These are phyloP conservation scores for Ennomos erosarius DNA, from an alignment of 2,888 invertebrate species.

Conservation along the genomic window DNA sequence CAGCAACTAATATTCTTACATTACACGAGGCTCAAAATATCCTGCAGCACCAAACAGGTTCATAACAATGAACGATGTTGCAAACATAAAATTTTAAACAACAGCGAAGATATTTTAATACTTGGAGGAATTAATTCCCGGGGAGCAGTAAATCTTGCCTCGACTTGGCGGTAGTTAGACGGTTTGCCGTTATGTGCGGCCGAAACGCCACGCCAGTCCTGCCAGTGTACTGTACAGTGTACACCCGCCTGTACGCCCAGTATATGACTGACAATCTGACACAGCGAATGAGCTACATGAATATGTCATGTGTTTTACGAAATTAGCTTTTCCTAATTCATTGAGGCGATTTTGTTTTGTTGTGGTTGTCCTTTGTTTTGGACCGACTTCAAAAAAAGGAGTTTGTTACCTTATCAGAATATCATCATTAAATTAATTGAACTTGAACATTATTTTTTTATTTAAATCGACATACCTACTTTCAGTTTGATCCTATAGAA, in stretches of 20 bases:
- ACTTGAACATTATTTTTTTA: no score
- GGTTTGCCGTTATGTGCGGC: slow-evolving; percentile 43
- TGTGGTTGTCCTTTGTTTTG: no score
- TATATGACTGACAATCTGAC: slow-evolving; percentile 21
- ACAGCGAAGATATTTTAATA: slow-evolving; percentile 40
- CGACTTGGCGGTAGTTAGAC: slow-evolving; percentile 35
- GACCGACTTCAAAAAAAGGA: no score
- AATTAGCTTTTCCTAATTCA: background rate
- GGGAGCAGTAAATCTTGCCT: slow-evolving; percentile 36
- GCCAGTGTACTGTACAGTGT: no score
- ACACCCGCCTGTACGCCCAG: slow-evolving; percentile 12
- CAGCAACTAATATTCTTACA: background rate
- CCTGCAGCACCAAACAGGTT: slow-evolving; percentile 16
- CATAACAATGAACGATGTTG: slow-evolving; percentile 34
- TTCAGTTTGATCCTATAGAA: no score
- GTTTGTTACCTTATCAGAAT: no score
- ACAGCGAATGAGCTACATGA: slow-evolving; percentile 1
- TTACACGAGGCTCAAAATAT: slow-evolving; percentile 13
- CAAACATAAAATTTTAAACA: slow-evolving; percentile 36
- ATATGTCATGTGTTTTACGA: background rate
- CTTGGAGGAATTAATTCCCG: slow-evolving; percentile 37
- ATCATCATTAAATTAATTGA: no score
- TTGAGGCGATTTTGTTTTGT: background rate
- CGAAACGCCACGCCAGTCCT: slow-evolving; percentile 11
- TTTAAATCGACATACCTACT: no score